A percentile compares a stretch with the other conserved stretches of the same genome.
phyloP scores from a whole-genome alignment of 1,140 invertebrate species.

The Cheumatopsyche charites region DNA sequence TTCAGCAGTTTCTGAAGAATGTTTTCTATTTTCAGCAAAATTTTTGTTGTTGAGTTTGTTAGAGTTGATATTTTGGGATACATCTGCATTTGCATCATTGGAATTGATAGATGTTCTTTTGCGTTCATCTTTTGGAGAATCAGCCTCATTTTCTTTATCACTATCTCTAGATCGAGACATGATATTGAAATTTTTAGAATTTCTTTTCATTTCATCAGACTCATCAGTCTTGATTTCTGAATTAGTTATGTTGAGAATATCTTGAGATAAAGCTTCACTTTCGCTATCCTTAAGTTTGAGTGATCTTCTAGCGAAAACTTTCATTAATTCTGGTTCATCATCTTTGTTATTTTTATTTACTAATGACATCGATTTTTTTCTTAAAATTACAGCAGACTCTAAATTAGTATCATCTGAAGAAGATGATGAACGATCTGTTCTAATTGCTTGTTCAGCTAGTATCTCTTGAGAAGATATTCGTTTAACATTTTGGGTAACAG shows the following conservation, averaged over 20 bases:
- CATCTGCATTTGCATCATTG: slow-evolving; percentile 51
- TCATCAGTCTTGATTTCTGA: slow-evolving; percentile 44
- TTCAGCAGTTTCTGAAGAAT: slow-evolving; percentile 49
- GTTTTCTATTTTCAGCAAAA: slow-evolving; percentile 47
- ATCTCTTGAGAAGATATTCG: slow-evolving; percentile 46
- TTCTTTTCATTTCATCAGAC: slow-evolving; percentile 36
- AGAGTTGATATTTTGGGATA: slow-evolving; percentile 51
- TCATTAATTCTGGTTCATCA: slow-evolving; percentile 77
- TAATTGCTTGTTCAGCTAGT: slow-evolving; percentile 40
- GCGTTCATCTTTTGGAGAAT: slow-evolving; percentile 53
- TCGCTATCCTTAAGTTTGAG: slow-evolving; percentile 75
- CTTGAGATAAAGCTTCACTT: slow-evolving; percentile 63
- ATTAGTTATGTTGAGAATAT: slow-evolving; percentile 53
- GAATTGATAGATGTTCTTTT: slow-evolving; percentile 49
- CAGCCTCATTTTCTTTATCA: slow-evolving; percentile 70
- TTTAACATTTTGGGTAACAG: slow-evolving; percentile 30
- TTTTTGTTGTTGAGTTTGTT: slow-evolving; percentile 47
- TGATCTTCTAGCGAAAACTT: slow-evolving; percentile 78
- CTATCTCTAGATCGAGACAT: slow-evolving; percentile 66
- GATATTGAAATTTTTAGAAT: slow-evolving; percentile 56
- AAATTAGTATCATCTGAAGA: slow-evolving; percentile 49
- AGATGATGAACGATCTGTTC: slow-evolving; percentile 45
- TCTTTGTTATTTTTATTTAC: slow-evolving; percentile 58
- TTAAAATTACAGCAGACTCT: slow-evolving; percentile 61
- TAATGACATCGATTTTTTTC: slow-evolving; percentile 56